These are phyloP conservation scores for Salvelinus namaycush DNA, from an alignment of 2,113 vertebrate species.

Conservation along the genomic window DNA sequence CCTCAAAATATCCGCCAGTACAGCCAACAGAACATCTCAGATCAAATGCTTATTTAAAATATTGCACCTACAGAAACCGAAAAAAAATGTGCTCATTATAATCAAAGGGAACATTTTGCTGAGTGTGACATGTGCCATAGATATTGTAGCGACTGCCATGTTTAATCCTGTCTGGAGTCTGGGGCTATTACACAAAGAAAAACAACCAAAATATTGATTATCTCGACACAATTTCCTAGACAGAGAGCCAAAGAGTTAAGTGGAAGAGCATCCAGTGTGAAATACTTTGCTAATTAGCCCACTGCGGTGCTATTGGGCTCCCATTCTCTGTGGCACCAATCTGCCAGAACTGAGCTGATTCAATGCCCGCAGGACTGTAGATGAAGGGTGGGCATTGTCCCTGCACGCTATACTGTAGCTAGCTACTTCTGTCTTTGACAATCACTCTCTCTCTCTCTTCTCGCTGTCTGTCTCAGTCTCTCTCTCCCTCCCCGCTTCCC, in stretches of 20 bases:
- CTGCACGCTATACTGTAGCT: slow-evolving; percentile 25
- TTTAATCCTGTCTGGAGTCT: no score
- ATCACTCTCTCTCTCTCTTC: slow-evolving; percentile 20
- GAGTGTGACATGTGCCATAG: no score
- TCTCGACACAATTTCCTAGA: not conserved
- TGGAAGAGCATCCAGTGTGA: not conserved
- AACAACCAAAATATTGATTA: not conserved
- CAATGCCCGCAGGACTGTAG: slow-evolving; percentile 44
- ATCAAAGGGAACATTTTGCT: no score
- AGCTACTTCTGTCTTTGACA: slow-evolving; percentile 41
- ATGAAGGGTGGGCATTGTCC: slow-evolving; percentile 37
- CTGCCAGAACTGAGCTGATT: slow-evolving; percentile 38
- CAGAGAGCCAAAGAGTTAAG: not conserved
- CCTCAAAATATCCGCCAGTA: no score
- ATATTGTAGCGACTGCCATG: no score
- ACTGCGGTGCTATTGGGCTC: slow-evolving; percentile 9
- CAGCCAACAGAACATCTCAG: no score
- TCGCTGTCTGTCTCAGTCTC: not conserved
- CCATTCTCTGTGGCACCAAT: slow-evolving; percentile 35
- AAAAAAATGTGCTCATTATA: no score
- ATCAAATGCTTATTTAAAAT: no score
- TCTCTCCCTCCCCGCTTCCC: not conserved
- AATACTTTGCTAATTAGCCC: slow-evolving; percentile 29
- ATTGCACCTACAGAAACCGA: no score
- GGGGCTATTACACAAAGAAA: not conserved